These are phyloP conservation scores for Ceratosolen fusciceps DNA, from an alignment of 1,140 invertebrate genomes.

Conservation along the genomic window DNA sequence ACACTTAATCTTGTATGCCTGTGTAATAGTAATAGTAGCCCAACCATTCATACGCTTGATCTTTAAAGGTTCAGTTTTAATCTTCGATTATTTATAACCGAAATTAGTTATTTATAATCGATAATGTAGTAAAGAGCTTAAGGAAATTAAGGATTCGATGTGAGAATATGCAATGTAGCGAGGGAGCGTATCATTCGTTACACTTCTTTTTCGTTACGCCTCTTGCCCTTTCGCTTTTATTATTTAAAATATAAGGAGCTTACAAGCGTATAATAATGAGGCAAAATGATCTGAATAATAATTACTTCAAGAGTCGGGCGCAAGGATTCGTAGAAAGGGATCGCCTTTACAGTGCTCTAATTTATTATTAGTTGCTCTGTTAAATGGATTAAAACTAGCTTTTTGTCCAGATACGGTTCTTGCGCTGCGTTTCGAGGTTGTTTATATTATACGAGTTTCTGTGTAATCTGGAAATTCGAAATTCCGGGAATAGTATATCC, in stretches of 20 bases:
- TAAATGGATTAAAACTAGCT: constrained; percentile 37
- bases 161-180: too few relatives aligned
- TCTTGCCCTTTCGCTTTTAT: neutral
- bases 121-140: too few relatives aligned
- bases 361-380: constrained; percentile 30
- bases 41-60: too few relatives aligned
- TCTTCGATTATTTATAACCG: too few relatives aligned
- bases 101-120: too few relatives aligned
- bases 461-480: constrained; percentile 28
- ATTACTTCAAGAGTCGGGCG: constrained; percentile 7
- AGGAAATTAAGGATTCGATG: too few relatives aligned
- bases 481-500: constrained; percentile 17
- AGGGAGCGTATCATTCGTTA: too few relatives aligned
- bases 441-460: constrained; percentile 29
- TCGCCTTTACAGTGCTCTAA: neutral
- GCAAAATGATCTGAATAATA: constrained; percentile 15
- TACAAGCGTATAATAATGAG: constrained; percentile 24
- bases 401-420: constrained; percentile 1
- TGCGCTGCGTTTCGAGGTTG: neutral
- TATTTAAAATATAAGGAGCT: neutral
- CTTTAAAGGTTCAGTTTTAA: too few relatives aligned
- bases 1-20: too few relatives aligned
- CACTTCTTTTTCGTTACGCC: neutral
- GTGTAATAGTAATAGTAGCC: too few relatives aligned
- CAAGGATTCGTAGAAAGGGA: neutral